Percentiles rank a stretch among this genome's conserved stretches.
Evolutionary conservation across 1,140 invertebrate genomes (phyloP).

Genomic region (Contarinia nasturtii): DNA sequence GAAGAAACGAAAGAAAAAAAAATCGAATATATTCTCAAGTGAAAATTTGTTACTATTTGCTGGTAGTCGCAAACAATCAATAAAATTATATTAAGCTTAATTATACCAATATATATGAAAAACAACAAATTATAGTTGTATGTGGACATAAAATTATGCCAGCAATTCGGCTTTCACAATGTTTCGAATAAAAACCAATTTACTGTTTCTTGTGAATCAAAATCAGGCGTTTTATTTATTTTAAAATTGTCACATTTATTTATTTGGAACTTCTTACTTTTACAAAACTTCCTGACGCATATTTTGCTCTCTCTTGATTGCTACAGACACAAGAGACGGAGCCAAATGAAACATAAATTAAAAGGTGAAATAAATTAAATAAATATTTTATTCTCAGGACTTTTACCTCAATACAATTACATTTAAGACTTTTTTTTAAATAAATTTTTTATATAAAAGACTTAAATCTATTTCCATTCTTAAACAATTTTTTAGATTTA

Average conservation of each 20-base stretch:
- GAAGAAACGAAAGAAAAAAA: not conserved
- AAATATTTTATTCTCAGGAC: too few species aligned
- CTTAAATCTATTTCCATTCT: not conserved
- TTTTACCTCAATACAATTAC: too few species aligned
- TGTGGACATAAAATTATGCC: slow-evolving; percentile 19
- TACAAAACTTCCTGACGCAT: too few species aligned
- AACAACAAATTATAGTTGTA: slow-evolving; percentile 8
- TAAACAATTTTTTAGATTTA: not conserved
- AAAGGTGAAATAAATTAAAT: too few species aligned
- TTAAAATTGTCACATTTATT: too few species aligned
- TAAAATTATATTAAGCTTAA: slow-evolving; percentile 12
- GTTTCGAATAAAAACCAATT: slow-evolving; percentile 11
- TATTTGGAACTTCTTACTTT: too few species aligned
- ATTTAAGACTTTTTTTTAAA: slow-evolving; percentile 14
- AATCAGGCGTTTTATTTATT: too few species aligned
- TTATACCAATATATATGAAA: too few species aligned
- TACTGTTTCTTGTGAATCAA: not conserved
- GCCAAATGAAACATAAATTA: too few species aligned
- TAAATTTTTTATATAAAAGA: slow-evolving; percentile 11
- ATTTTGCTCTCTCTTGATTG: too few species aligned
- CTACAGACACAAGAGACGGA: too few species aligned
- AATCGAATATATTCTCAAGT: not conserved
- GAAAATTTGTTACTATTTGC: slow-evolving; percentile 2
- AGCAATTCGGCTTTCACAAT: slow-evolving; percentile 15
- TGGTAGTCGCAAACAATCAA: slow-evolving; percentile 3